Percentiles rank a stretch among this genome's conserved stretches.
These are phyloP conservation scores for Dryas iulia DNA, from an alignment of 1,140 invertebrate species.

Conservation along the genomic window DNA sequence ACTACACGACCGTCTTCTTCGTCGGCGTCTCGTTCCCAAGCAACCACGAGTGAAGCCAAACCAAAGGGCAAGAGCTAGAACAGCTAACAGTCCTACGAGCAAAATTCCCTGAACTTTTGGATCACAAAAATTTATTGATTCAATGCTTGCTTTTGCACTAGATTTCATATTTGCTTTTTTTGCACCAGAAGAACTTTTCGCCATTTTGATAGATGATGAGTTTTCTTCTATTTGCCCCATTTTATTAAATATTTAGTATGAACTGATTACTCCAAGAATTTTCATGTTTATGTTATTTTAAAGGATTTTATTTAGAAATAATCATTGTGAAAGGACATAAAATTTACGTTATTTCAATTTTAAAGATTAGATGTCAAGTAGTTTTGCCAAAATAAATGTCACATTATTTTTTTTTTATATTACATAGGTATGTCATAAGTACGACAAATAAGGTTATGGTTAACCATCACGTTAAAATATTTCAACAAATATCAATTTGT, in stretches of 20 bases:
- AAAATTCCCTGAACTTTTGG: slow-evolving; percentile 53
- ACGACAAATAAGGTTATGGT: not conserved
- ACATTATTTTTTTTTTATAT: not conserved
- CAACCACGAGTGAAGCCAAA: slow-evolving; percentile 51
- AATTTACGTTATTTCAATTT: not conserved
- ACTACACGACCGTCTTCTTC: slow-evolving; percentile 39
- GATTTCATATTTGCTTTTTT: slow-evolving; percentile 35
- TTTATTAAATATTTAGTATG: slow-evolving; percentile 7
- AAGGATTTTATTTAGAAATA: not conserved
- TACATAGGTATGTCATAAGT: too few relatives aligned
- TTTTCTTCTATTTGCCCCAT: slow-evolving; percentile 50
- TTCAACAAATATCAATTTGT: too few relatives aligned
- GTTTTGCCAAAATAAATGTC: slow-evolving; percentile 1
- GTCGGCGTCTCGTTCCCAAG: slow-evolving; percentile 39
- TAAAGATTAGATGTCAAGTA: not conserved
- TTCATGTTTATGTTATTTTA: slow-evolving; percentile 7
- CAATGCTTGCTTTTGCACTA: slow-evolving; percentile 11
- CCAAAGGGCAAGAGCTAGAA: slow-evolving; percentile 51
- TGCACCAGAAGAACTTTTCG: slow-evolving; percentile 37
- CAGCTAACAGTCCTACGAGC: slow-evolving; percentile 46
- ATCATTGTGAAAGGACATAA: not conserved
- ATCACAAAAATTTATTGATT: slow-evolving; percentile 40
- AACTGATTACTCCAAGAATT: slow-evolving; percentile 6
- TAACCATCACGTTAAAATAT: not conserved
- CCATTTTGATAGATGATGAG: slow-evolving; percentile 41